These are phyloP conservation scores for Muscicapa adusta DNA, from an alignment of 2,113 vertebrate species.

Conservation along the genomic window DNA sequence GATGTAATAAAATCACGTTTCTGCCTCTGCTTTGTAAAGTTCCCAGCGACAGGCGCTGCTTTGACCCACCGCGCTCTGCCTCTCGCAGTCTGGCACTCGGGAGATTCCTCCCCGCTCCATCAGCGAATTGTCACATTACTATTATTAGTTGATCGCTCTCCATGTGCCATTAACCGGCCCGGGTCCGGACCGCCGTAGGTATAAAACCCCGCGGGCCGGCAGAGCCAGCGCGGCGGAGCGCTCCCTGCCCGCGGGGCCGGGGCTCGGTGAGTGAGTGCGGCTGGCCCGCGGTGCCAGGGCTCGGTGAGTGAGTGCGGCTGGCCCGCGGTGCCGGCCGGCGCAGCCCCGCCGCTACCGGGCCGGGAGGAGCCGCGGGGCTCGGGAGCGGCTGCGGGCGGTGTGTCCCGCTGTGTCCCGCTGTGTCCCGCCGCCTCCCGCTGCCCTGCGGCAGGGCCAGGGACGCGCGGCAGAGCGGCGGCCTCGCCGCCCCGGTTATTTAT, in stretches of 20 bases:
- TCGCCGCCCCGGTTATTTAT: neutral
- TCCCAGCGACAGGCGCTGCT: neutral
- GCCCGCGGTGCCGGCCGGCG: neutral
- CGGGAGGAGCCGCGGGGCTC: neutral
- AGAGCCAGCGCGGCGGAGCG: neutral
- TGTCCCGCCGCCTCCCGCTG: neutral
- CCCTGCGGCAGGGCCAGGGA: neutral
- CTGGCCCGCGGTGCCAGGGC: neutral
- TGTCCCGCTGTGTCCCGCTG: neutral
- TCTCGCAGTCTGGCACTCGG: neutral
- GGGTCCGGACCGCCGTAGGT: neutral
- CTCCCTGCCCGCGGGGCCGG: neutral
- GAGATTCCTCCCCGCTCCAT: neutral
- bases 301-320: neutral
- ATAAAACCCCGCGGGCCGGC: neutral
- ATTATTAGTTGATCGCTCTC: neutral
- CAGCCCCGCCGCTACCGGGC: neutral
- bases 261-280: neutral
- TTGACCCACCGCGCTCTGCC: neutral
- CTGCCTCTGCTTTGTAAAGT: neutral
- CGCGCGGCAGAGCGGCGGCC: neutral
- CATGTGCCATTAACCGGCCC: neutral
- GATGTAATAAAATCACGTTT: neutral
- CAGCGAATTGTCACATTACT: slow-evolving; percentile 18
- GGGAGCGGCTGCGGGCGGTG: neutral